phyloP scores from a whole-genome alignment of 1,140 invertebrate genomes.

The Ceratina australensis region DNA sequence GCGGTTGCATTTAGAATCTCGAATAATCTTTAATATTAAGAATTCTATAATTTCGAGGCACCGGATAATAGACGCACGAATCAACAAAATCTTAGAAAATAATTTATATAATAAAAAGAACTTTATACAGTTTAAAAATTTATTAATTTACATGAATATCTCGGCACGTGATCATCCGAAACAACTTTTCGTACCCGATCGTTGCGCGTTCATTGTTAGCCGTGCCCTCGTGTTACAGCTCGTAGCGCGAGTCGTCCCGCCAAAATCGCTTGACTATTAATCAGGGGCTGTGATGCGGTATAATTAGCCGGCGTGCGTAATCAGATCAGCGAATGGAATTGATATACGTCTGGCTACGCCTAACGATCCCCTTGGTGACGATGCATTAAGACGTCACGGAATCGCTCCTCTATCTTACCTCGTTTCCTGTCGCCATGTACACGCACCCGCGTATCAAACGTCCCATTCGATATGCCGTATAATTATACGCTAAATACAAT shows the following conservation, averaged over 20 bases:
- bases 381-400: constrained; percentile 72
- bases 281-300: constrained; percentile 71
- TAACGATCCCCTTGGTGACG: constrained; percentile 75
- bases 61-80: no score
- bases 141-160: no score
- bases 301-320: constrained; percentile 73
- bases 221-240: not conserved
- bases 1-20: no score
- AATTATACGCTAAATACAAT: no score
- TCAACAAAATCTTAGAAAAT: no score
- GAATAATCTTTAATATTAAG: no score
- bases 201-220: not conserved
- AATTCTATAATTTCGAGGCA: no score
- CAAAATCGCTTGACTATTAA: constrained; percentile 69
- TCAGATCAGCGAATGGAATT: constrained; percentile 69
- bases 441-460: no score
- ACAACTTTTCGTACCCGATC: not conserved
- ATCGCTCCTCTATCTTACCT: constrained; percentile 13
- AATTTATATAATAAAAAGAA: no score
- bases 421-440: not conserved
- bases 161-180: not conserved
- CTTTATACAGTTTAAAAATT: no score
- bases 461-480: no score
- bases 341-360: constrained; percentile 73
- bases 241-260: constrained; percentile 22